Percentiles rank a stretch among this genome's conserved stretches.
phyloP scores from a whole-genome alignment of 2,113 vertebrate genomes.

The Kryptolebias marmoratus region DNA sequence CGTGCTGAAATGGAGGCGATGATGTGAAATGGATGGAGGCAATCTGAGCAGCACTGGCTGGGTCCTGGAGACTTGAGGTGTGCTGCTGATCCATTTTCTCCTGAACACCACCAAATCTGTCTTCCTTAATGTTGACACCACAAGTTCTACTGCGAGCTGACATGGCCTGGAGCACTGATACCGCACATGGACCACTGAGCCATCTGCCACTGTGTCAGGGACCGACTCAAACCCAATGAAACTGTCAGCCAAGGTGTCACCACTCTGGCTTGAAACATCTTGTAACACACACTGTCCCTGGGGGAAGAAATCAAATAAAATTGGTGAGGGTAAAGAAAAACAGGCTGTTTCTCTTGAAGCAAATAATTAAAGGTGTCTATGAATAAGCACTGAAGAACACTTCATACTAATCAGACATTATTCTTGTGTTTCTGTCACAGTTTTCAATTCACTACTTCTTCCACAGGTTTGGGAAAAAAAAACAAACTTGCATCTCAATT shows the following conservation, averaged over 20 bases:
- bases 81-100: conserved; percentile 84
- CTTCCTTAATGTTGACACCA: conserved; percentile 83
- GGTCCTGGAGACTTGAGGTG: conserved; percentile 68
- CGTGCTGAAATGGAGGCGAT: conserved; percentile 81
- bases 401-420: too few relatives aligned
- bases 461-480: too few relatives aligned
- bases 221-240: conserved; percentile 84
- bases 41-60: conserved; percentile 82
- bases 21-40: conserved; percentile 85
- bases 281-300: conserved; percentile 75
- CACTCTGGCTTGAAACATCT: conserved; percentile 68
- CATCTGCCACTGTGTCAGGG: conserved; percentile 82
- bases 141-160: conserved; percentile 83
- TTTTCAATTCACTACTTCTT: too few relatives aligned
- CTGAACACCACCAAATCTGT: conserved; percentile 85
- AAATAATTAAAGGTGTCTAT: too few relatives aligned
- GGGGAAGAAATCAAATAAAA: conserved; percentile 43
- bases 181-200: conserved; percentile 81
- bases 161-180: conserved; percentile 89
- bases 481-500: too few relatives aligned
- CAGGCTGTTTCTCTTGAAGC: neutral
- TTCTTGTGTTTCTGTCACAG: too few relatives aligned
- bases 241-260: conserved; percentile 64
- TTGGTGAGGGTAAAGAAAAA: neutral
- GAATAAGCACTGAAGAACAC: too few relatives aligned